phyloP scores from a whole-genome alignment of 2,888 invertebrate species.

The Philonicus albiceps region DNA sequence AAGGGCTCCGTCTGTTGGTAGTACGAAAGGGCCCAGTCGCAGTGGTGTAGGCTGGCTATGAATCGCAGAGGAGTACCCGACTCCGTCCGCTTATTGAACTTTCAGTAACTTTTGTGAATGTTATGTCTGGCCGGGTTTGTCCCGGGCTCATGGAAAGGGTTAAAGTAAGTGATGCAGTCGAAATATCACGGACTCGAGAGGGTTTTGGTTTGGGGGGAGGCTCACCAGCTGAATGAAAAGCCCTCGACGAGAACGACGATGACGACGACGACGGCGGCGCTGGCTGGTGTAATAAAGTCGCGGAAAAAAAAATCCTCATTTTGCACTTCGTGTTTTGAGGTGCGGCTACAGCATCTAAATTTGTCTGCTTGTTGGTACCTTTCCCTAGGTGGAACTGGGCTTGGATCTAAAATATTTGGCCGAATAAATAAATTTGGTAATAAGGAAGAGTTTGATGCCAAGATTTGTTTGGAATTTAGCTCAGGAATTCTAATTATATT shows the following conservation, averaged over 20 bases:
- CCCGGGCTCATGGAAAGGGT: not conserved
- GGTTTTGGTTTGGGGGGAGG: not conserved
- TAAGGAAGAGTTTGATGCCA: not conserved
- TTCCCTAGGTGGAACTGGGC: not conserved
- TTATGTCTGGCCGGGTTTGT: conserved; percentile 2
- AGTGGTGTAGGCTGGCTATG: not conserved
- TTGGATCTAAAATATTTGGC: not conserved
- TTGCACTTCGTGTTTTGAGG: not conserved
- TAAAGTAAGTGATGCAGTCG: not conserved
- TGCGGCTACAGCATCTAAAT: not conserved
- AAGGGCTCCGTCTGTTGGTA: not conserved
- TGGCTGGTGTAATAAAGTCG: not conserved
- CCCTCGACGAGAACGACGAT: not conserved
- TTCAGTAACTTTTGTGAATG: conserved; percentile 21
- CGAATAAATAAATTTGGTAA: not conserved
- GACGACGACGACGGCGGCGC: not conserved
- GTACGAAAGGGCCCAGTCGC: not conserved
- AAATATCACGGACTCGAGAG: not conserved
- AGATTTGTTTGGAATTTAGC: not conserved
- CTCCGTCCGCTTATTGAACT: not conserved
- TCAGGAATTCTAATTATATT: not conserved
- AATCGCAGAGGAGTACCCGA: not conserved
- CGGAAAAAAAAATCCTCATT: not conserved
- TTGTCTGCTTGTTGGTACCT: not conserved
- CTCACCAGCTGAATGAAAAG: not conserved